Percentiles rank a stretch among this genome's conserved stretches.
Evolutionary conservation across 2,888 invertebrate genomes (phyloP).

Genomic region (Ecdyonurus torrentis): DNA sequence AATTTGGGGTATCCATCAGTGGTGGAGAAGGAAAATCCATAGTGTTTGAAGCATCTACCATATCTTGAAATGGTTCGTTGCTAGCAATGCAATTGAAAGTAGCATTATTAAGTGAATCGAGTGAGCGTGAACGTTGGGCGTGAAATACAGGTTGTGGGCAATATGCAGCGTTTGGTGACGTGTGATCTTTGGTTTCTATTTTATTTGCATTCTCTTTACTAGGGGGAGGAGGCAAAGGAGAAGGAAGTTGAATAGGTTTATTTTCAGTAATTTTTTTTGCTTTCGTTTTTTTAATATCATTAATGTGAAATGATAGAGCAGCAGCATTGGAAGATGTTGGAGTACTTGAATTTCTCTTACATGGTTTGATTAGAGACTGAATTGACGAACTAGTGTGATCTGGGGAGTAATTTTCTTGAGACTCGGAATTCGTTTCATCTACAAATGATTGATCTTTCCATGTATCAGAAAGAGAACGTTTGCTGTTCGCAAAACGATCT

Average conservation of each 20-base stretch:
- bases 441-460: constrained; percentile 10
- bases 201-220: not conserved
- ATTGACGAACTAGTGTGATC: not conserved
- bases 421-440: not conserved
- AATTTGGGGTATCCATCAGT: not conserved
- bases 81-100: not conserved
- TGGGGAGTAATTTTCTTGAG: not conserved
- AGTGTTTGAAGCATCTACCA: not conserved
- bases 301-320: not conserved
- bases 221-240: not conserved
- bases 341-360: not conserved
- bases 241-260: not conserved
- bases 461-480: constrained; percentile 14
- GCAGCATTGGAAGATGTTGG: not conserved
- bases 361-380: not conserved
- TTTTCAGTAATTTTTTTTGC: not conserved
- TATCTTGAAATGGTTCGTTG: not conserved
- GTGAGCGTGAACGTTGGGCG: constrained; percentile 13
- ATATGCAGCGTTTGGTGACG: not conserved
- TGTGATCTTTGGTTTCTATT: not conserved
- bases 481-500: constrained; percentile 13
- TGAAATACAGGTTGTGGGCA: not conserved
- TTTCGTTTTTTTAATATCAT: not conserved
- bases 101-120: constrained; percentile 12
- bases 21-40: not conserved